phyloP scores from a whole-genome alignment of 2,113 vertebrate genomes.

The Psophia crepitans region DNA sequence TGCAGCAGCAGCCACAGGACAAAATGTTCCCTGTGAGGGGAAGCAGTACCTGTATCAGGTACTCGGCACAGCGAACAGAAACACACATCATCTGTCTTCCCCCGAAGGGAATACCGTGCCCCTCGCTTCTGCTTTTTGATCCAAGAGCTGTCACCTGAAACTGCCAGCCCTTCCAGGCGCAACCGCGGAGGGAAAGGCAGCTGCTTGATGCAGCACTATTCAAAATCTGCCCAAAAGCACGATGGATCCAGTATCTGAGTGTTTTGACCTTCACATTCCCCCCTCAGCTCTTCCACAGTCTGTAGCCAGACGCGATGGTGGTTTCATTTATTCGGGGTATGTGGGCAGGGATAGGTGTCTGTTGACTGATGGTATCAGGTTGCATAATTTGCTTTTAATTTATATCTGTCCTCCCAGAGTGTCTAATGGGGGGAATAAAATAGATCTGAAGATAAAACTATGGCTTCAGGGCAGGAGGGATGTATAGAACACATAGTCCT shows the following conservation, averaged over 20 bases:
- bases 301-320: background rate
- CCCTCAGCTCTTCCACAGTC: background rate
- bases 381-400: constrained; percentile 58
- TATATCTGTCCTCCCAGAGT: constrained; percentile 2
- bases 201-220: constrained; percentile 1
- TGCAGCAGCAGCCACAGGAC: background rate
- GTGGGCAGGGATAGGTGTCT: constrained; percentile 22
- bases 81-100: background rate
- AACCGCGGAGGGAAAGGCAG: background rate
- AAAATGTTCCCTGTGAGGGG: background rate
- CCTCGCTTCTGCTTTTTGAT: background rate
- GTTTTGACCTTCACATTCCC: constrained; percentile 6
- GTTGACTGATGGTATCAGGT: constrained; percentile 35
- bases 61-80: background rate
- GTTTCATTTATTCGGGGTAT: background rate
- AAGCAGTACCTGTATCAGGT: background rate
- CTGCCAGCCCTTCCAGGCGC: background rate
- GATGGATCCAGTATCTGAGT: background rate
- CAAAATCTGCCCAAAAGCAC: background rate
- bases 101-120: background rate
- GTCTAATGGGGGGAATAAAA: background rate
- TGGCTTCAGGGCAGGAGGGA: background rate
- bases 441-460: constrained; percentile 14
- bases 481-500: background rate
- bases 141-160: constrained; percentile 13